Base-by-base conservation (phyloP, 1,140 invertebrate genomes). In the Drosophila pallidifrons region DNA sequence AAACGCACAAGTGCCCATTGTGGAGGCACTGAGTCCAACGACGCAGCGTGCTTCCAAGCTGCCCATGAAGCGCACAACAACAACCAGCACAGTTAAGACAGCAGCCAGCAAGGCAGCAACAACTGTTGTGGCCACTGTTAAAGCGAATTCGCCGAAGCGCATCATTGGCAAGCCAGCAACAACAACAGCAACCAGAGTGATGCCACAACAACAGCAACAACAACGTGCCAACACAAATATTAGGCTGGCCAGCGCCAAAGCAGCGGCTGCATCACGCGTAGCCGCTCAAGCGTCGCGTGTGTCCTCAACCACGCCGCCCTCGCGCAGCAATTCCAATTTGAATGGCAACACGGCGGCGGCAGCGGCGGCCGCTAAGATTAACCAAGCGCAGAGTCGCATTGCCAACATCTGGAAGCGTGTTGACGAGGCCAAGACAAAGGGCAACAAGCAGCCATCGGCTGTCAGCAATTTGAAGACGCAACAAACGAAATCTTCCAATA, bases 341-440 rank as follows among this genome's bases (percentile, higher is more conserved):
- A 94, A 89, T 69, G 75, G 81, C 75, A 15, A 55, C 13, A 71
- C 77, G 1, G 74, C 77, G 1, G 81, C 79, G 68, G 76, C 83
- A 71, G 77, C 75, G 3, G 74, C 67, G n/a, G 68, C 71, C 8
- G 82, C 71, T 2, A 92, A 88, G 55, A 92, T 92, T 10, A 91
- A 85, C 45, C 96, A 96, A 72, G 95, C 97, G 1, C 95, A 96
- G 1, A 98, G 97, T 91, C 97, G 97, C 91, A 98, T 98, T 45
- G 96, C 97, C 1, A 96, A 94, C 83, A 93, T 98, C 10, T 98
- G 97, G 97, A 98, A 97, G 79, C 96, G 95, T 81, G 96, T 96
- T 1, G 96, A 97, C 82, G 95, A 97, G 38, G 95, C 93, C n/a
- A 92, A 91, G 47, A 51, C 61, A 11, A 75, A 68, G 13, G 46